Evolutionary conservation across 2,797 vertebrate genomes (phyloP), one percentile per base, ranked within the genome.

Genomic region (Babyrousa celebensis): DNA sequence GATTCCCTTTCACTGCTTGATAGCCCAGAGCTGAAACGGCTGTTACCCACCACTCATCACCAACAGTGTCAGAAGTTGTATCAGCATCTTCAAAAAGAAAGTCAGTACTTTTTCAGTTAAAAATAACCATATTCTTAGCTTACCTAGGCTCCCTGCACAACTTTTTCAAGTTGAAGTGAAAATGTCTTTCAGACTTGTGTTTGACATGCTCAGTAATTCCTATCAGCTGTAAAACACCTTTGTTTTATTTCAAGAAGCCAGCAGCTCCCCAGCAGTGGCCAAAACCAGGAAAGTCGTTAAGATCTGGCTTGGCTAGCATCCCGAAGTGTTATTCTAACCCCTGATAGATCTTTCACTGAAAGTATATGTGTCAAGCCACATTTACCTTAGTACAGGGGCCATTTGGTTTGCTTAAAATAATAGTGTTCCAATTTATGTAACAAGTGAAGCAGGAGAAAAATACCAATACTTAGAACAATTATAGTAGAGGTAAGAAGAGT

Each of bases 121-220:
- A 97, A 97, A 90, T 91, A 97, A 98, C 90, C 94, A 97, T 97
- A 88, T 98, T 98, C 80, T 92, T 98, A 97, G 97, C 77, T 97
- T 95, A 96, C 93, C 84, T 95, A 23, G 72, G 62, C 79, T 94
- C 94, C 95, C 84, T 43, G 68, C 48, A 75, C 48, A 83, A 70
- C 72, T 92, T 95, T 85, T 84, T 75, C 60, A 65, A 70, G 74
- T 65, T 48, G 36, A 88, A 96, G 65, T 80, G 56, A 94, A 88
- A 90, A 79, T 56, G 62, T 79, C 80, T 70, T 85, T 85, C 40
- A 68, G 84, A 84, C 10, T 43, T 15, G 0, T 79, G 90, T 96
- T 97, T 91, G 91, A 97, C 94, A 90, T 91, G 95, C 84, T 97
- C 94, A 95, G 54, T 87, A 88, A 94, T 96, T 97, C 97, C 93